These are phyloP conservation scores for Luehdorfia chinensis DNA, from an alignment of 1,140 invertebrate genomes.

Conservation along the genomic window DNA sequence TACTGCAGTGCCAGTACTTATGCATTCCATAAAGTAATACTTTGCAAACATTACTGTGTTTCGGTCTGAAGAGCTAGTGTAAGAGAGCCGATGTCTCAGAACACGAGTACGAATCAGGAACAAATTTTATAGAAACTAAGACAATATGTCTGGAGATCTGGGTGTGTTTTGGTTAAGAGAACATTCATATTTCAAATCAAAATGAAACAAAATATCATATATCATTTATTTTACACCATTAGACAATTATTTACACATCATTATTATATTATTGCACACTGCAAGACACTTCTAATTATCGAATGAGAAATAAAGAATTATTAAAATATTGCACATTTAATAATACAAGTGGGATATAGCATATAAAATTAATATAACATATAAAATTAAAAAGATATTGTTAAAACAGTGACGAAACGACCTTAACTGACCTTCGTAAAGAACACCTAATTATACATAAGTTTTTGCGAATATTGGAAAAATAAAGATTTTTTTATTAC, in stretches of 20 bases:
- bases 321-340: conserved; percentile 36
- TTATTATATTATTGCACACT: conserved; percentile 34
- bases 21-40: too few species aligned
- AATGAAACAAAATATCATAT: not conserved
- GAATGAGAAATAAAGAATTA: conserved; percentile 9
- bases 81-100: too few species aligned
- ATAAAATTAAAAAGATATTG: conserved; percentile 9
- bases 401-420: conserved; percentile 19
- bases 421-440: not conserved
- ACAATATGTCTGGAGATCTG: too few species aligned
- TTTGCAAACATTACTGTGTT: too few species aligned
- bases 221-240: conserved; percentile 14
- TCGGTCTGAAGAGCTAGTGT: too few species aligned
- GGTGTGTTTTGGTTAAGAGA: too few species aligned
- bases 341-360: conserved; percentile 27
- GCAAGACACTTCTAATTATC: conserved; percentile 17
- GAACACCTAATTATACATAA: not conserved
- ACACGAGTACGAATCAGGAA: too few species aligned
- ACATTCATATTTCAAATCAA: too few species aligned
- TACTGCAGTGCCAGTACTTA: too few species aligned
- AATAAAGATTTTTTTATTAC: too few species aligned
- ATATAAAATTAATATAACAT: conserved; percentile 14
- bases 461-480: too few species aligned
- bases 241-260: conserved; percentile 35
- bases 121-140: too few species aligned